Evolutionary conservation across 1,140 invertebrate genomes (phyloP).

Genomic region (Agrypnia vestita): DNA sequence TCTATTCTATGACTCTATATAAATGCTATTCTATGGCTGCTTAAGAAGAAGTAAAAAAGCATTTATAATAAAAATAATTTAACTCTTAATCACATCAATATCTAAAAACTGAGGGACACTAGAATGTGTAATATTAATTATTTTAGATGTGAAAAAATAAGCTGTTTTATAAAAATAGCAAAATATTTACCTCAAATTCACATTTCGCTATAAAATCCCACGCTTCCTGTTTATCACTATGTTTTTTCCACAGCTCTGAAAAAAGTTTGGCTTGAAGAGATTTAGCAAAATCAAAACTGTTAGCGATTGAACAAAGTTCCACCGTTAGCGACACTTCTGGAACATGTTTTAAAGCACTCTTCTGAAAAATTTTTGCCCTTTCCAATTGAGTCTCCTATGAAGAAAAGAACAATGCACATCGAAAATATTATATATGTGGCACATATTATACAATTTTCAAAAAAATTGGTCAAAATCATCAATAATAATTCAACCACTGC

Average conservation of each 20-base stretch:
- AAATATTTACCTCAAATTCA: conserved; percentile 55
- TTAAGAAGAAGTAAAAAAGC: too few relatives aligned
- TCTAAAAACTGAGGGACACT: too few relatives aligned
- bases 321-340: conserved; percentile 70
- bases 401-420: conserved; percentile 4
- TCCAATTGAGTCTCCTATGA: conserved; percentile 61
- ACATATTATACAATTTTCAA: too few relatives aligned
- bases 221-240: conserved; percentile 49
- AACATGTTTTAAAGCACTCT: conserved; percentile 71
- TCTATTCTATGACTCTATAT: too few relatives aligned
- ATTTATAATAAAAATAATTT: too few relatives aligned
- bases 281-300: conserved; percentile 70
- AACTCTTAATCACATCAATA: too few relatives aligned
- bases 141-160: neutral
- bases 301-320: conserved; percentile 72
- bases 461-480: too few relatives aligned
- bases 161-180: conserved; percentile 3
- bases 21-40: too few relatives aligned
- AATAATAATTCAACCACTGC: too few relatives aligned
- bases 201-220: conserved; percentile 57
- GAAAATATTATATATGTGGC: too few relatives aligned
- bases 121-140: conserved; percentile 4
- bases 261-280: conserved; percentile 41
- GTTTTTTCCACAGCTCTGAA: conserved; percentile 53
- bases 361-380: conserved; percentile 69